phyloP scores from a whole-genome alignment of 2,797 vertebrate genomes.

The Alcedo atthis region DNA sequence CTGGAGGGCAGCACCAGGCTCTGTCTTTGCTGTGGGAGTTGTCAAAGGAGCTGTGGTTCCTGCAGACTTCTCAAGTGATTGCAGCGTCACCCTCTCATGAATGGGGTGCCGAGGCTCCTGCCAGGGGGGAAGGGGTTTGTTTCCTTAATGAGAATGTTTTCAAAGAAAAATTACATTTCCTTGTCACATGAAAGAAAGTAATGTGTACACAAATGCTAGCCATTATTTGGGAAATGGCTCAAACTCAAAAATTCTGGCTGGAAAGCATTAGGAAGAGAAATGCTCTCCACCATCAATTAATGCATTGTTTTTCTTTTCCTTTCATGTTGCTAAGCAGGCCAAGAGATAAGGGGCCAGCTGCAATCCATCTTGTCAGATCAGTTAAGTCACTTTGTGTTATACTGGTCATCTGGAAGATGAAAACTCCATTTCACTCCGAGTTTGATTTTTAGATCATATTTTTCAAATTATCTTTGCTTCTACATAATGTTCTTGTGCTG shows the following conservation, averaged over 20 bases:
- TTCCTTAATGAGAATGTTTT: constrained; percentile 62
- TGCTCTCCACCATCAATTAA: constrained; percentile 60
- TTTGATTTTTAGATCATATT: constrained; percentile 12
- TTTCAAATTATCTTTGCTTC: constrained; percentile 33
- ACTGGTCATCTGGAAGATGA: constrained; percentile 39
- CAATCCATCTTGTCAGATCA: constrained; percentile 68
- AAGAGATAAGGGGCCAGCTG: constrained; percentile 66
- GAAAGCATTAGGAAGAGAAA: constrained; percentile 69
- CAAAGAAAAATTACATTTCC: constrained; percentile 60
- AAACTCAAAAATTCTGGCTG: constrained; percentile 61
- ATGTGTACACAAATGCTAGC: constrained; percentile 62
- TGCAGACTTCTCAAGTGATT: constrained; percentile 28
- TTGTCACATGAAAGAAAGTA: constrained; percentile 65
- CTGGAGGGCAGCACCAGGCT: background rate
- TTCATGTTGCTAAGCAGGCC: constrained; percentile 64
- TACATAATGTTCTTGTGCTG: background rate
- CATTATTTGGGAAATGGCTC: constrained; percentile 65
- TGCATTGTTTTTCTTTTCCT: constrained; percentile 68
- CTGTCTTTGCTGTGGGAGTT: background rate
- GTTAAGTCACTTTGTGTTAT: constrained; percentile 42
- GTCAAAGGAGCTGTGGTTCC: constrained; percentile 13
- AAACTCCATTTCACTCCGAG: background rate
- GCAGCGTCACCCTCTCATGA: constrained; percentile 35
- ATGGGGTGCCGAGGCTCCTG: constrained; percentile 30
- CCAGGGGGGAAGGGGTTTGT: background rate